Evolutionary conservation across 2,888 invertebrate species (phyloP).

Genomic region (Nephrocerus scutellatus): DNA sequence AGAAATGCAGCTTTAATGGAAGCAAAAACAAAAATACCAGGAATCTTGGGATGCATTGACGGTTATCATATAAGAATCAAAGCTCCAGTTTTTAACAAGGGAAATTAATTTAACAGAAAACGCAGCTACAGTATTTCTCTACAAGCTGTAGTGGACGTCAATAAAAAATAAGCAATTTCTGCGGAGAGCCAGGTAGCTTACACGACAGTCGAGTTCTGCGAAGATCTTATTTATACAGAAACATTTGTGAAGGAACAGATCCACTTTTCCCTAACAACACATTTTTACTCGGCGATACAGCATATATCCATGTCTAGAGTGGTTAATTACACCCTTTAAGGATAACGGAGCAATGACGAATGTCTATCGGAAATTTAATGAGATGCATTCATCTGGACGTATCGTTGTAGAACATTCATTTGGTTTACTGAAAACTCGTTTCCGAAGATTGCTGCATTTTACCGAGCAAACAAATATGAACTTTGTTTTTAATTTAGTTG

Average conservation of each 20-base stretch:
- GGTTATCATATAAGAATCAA: slow-evolving; percentile 25
- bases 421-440: slow-evolving; percentile 30
- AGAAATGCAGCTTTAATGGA: slow-evolving; percentile 5
- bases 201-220: slow-evolving; percentile 25
- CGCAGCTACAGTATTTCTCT: slow-evolving; percentile 23
- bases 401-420: slow-evolving; percentile 31
- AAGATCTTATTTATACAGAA: slow-evolving; percentile 17
- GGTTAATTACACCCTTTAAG: slow-evolving; percentile 29
- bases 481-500: slow-evolving; percentile 19
- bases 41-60: slow-evolving; percentile 24
- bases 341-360: slow-evolving; percentile 28
- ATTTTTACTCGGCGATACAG: slow-evolving; percentile 17
- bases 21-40: slow-evolving; percentile 13
- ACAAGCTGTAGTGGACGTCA: slow-evolving; percentile 27
- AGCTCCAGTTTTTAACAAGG: slow-evolving; percentile 18
- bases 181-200: slow-evolving; percentile 28
- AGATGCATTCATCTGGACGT: slow-evolving; percentile 26
- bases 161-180: slow-evolving; percentile 27
- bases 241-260: background rate
- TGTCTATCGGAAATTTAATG: slow-evolving; percentile 28
- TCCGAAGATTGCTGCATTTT: slow-evolving; percentile 26
- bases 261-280: slow-evolving; percentile 11
- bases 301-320: slow-evolving; percentile 23
- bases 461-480: slow-evolving; percentile 22
- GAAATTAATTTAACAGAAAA: slow-evolving; percentile 22